Conservation (phyloP, 2,888 invertebrate genomes). For the Caenorhabditis uteleia region DNA sequence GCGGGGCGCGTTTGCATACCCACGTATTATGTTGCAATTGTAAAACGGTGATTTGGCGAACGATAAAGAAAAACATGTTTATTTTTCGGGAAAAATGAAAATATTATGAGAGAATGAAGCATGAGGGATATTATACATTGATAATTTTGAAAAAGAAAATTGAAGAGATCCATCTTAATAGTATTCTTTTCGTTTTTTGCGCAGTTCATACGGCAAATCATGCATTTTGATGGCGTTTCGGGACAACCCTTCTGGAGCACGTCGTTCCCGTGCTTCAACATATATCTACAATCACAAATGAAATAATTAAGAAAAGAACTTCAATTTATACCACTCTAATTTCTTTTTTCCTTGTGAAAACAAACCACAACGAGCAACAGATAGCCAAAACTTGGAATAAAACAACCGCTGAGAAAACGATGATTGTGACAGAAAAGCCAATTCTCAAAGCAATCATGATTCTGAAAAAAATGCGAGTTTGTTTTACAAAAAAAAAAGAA, state of each 20-base stretch:
- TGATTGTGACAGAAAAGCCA: slow-evolving; percentile 63
- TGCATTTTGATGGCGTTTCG: slow-evolving; percentile 35
- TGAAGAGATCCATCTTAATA: slow-evolving; percentile 1
- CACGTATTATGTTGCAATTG: too few relatives aligned
- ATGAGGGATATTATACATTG: neutral
- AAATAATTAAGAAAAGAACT: neutral
- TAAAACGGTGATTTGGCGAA: neutral
- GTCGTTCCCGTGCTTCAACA: slow-evolving; percentile 13
- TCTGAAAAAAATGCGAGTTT: slow-evolving; percentile 43
- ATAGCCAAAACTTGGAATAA: slow-evolving; percentile 46
- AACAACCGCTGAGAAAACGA: slow-evolving; percentile 64
- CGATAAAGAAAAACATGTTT: neutral
- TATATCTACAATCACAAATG: slow-evolving; percentile 29
- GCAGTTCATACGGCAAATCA: slow-evolving; percentile 39
- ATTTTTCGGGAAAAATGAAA: neutral
- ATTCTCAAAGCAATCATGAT: slow-evolving; percentile 64
- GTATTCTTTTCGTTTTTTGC: slow-evolving; percentile 13
- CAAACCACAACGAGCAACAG: slow-evolving; percentile 40
- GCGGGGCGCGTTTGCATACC: slow-evolving; percentile 2
- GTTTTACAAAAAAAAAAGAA: neutral
- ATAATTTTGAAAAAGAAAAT: neutral
- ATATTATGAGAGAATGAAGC: neutral
- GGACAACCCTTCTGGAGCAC: slow-evolving; percentile 8
- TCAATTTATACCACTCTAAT: slow-evolving; percentile 27
- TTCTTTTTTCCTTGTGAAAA: slow-evolving; percentile 35